Evolutionary conservation across 1,140 invertebrate genomes (phyloP).

Genomic region (Polyergus mexicanus): DNA sequence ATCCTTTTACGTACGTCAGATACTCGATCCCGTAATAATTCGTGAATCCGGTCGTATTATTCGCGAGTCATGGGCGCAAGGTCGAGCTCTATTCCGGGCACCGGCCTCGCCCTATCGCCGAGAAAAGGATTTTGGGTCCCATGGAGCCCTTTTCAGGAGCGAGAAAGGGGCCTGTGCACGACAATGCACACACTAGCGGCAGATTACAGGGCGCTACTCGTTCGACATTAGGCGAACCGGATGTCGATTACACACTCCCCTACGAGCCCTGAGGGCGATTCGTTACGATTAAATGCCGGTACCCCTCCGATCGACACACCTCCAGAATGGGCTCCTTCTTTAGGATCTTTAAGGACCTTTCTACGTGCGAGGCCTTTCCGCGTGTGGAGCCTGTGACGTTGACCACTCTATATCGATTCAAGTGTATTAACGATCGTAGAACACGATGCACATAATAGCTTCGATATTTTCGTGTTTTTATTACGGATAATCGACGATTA

Average conservation of each 20-base stretch:
- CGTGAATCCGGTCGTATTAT: slow-evolving; percentile 56
- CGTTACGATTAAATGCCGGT: slow-evolving; percentile 76
- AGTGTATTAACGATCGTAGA: slow-evolving; percentile 55
- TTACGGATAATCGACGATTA: slow-evolving; percentile 22
- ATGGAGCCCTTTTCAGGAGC: slow-evolving; percentile 67
- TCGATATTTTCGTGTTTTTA: slow-evolving; percentile 26
- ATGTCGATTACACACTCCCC: slow-evolving; percentile 80
- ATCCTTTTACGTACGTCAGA: not conserved
- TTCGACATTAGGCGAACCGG: slow-evolving; percentile 78
- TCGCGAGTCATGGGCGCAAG: slow-evolving; percentile 46
- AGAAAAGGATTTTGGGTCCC: slow-evolving; percentile 46
- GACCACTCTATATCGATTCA: slow-evolving; percentile 64
- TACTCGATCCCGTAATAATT: slow-evolving; percentile 51
- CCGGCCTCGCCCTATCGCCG: slow-evolving; percentile 31
- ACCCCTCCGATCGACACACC: slow-evolving; percentile 53
- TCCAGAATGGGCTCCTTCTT: slow-evolving; percentile 56
- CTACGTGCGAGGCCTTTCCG: slow-evolving; percentile 33
- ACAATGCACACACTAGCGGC: slow-evolving; percentile 73
- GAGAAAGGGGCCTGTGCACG: slow-evolving; percentile 64
- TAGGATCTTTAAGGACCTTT: slow-evolving; percentile 59
- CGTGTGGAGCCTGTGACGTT: slow-evolving; percentile 54
- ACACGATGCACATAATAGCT: slow-evolving; percentile 16
- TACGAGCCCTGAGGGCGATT: slow-evolving; percentile 71
- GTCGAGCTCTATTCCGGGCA: slow-evolving; percentile 50
- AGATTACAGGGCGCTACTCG: slow-evolving; percentile 79